Conservation (phyloP, 1,140 invertebrate species). For the Vollenhovia emeryi region DNA sequence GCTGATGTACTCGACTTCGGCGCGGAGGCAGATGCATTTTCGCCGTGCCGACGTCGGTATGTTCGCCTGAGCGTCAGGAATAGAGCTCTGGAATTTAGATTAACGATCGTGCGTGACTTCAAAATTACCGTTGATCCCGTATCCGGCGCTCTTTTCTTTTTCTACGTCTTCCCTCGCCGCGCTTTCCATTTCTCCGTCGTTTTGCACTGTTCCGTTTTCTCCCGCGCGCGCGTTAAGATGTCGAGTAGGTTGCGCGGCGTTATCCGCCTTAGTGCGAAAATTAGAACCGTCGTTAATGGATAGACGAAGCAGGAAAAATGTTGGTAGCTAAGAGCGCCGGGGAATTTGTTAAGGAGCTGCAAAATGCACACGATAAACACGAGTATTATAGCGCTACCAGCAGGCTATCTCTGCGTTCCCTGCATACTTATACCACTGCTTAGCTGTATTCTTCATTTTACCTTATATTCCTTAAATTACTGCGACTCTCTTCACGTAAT, state of each 20-base stretch:
- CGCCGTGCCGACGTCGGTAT: conserved; percentile 66
- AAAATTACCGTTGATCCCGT: conserved; percentile 64
- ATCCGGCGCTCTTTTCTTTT: conserved; percentile 51
- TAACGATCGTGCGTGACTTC: conserved; percentile 73
- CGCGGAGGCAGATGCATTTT: conserved; percentile 68
- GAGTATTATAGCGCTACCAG: background rate
- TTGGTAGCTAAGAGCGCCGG: background rate
- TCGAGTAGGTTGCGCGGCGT: background rate
- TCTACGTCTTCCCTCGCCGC: conserved; percentile 9
- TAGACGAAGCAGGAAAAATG: conserved; percentile 5
- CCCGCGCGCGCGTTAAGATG: too few relatives aligned
- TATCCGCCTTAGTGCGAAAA: conserved; percentile 26
- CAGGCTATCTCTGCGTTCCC: background rate
- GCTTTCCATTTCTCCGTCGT: background rate
- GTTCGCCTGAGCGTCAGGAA: conserved; percentile 58
- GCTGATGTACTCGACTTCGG: conserved; percentile 49
- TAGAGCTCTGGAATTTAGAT: conserved; percentile 70
- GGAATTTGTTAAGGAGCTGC: conserved; percentile 24
- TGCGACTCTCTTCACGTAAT: conserved; percentile 12
- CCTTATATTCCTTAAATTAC: background rate
- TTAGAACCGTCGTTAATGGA: conserved; percentile 42
- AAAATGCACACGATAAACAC: conserved; percentile 18
- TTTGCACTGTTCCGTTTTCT: background rate
- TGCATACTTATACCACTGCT: background rate
- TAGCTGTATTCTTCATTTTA: background rate